A percentile compares a stretch with the other conserved stretches of the same genome.
These are phyloP conservation scores for Zygothrica quintamaculata DNA, from an alignment of 2,888 invertebrate genomes.

Conservation along the genomic window DNA sequence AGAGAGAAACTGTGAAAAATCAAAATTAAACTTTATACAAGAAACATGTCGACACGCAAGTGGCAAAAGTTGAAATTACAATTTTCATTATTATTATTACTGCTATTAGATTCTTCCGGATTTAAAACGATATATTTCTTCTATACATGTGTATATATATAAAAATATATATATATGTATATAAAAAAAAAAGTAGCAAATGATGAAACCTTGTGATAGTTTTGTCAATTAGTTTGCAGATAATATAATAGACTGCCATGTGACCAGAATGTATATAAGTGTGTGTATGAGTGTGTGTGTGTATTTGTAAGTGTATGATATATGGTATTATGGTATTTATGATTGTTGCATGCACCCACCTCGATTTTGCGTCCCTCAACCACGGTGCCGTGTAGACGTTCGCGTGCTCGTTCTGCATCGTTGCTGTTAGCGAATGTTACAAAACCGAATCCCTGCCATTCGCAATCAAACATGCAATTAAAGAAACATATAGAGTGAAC, in stretches of 20 bases:
- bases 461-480: conserved; percentile 81
- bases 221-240: conserved; percentile 62
- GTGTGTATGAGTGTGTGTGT: conserved; percentile 37
- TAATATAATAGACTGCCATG: conserved; percentile 55
- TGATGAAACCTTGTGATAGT: conserved; percentile 48
- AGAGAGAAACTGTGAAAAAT: too few relatives aligned
- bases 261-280: conserved; percentile 29
- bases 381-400: conserved; percentile 99
- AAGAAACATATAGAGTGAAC: conserved; percentile 79
- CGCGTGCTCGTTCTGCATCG: conserved; percentile 99
- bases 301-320: conserved; percentile 38
- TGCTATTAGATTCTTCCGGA: background rate
- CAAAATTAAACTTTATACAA: too few relatives aligned
- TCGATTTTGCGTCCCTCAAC: conserved; percentile 99
- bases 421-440: conserved; percentile 99
- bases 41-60: background rate
- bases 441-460: conserved; percentile 99
- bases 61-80: background rate
- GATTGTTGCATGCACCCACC: conserved; percentile 97
- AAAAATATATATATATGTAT: too few relatives aligned
- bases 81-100: background rate
- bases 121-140: background rate
- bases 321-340: conserved; percentile 85
- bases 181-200: conserved; percentile 26
- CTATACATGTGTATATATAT: too few relatives aligned